phyloP scores from a whole-genome alignment of 1,140 invertebrate genomes.

The Bombus confusus region DNA sequence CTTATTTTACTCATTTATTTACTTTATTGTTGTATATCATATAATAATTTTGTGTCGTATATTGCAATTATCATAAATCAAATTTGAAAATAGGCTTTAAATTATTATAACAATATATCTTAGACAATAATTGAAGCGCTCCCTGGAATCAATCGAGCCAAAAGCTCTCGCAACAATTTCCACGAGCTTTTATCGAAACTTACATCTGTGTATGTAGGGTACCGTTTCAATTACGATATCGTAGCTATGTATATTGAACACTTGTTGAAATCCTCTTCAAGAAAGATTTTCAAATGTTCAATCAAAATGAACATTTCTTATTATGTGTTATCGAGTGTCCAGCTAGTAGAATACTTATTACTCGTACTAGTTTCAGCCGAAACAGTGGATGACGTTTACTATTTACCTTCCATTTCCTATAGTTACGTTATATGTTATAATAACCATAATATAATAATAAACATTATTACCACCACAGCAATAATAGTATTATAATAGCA shows the following conservation, averaged over 20 bases:
- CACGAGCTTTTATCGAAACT: slow-evolving; percentile 70
- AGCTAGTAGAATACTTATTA: slow-evolving; percentile 63
- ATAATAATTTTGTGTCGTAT: slow-evolving; percentile 79
- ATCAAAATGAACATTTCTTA: slow-evolving; percentile 72
- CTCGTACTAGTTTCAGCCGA: slow-evolving; percentile 65
- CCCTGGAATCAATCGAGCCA: slow-evolving; percentile 70
- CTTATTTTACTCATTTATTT: slow-evolving; percentile 73
- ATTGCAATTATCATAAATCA: slow-evolving; percentile 80
- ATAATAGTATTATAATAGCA: slow-evolving; percentile 74
- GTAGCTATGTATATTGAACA: slow-evolving; percentile 74
- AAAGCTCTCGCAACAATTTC: slow-evolving; percentile 69
- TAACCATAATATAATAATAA: slow-evolving; percentile 74
- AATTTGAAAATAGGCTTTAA: slow-evolving; percentile 80
- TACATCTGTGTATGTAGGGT: slow-evolving; percentile 57
- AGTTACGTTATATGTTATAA: slow-evolving; percentile 69
- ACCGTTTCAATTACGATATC: slow-evolving; percentile 74
- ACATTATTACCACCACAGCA: slow-evolving; percentile 77
- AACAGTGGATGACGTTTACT: slow-evolving; percentile 57
- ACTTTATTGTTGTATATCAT: slow-evolving; percentile 79
- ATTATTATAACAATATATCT: slow-evolving; percentile 77
- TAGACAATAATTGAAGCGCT: slow-evolving; percentile 77
- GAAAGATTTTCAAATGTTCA: slow-evolving; percentile 70
- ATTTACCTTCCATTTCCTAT: slow-evolving; percentile 62
- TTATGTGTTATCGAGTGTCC: slow-evolving; percentile 49
- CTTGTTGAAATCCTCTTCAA: slow-evolving; percentile 73